A percentile compares a stretch with the other conserved stretches of the same genome.
Conservation (phyloP, 2,888 invertebrate genomes). For the Folsomia candida region DNA sequence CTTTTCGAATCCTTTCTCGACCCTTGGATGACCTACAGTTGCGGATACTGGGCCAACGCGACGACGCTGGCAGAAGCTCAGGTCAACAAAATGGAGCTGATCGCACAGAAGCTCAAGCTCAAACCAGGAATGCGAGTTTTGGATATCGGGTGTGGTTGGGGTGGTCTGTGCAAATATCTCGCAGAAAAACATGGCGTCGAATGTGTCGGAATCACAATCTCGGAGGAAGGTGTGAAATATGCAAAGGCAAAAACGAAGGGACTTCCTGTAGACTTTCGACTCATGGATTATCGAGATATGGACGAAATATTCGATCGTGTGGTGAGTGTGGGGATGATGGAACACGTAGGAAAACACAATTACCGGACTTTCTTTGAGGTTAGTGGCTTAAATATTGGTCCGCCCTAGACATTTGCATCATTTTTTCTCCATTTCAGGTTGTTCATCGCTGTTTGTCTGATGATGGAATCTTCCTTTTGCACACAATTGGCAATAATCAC, state of each 20-base stretch:
- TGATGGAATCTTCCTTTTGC: slow-evolving; percentile 28
- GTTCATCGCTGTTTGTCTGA: slow-evolving; percentile 29
- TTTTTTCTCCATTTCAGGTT: too few relatives aligned
- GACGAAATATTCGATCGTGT: slow-evolving; percentile 30
- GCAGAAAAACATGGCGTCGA: slow-evolving; percentile 29
- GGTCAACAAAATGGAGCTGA: slow-evolving; percentile 43
- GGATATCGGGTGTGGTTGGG: slow-evolving; percentile 24
- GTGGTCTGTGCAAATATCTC: slow-evolving; percentile 25
- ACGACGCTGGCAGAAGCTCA: slow-evolving; percentile 42
- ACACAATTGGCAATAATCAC: slow-evolving; percentile 33
- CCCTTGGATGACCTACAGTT: slow-evolving; percentile 40
- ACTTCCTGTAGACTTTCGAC: slow-evolving; percentile 24
- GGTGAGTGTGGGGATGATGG: slow-evolving; percentile 29
- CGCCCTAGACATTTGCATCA: too few relatives aligned
- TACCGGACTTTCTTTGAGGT: slow-evolving; percentile 12
- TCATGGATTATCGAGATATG: slow-evolving; percentile 31
- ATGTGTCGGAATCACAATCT: slow-evolving; percentile 32
- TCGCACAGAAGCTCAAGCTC: slow-evolving; percentile 41
- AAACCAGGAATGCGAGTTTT: slow-evolving; percentile 47
- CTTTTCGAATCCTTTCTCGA: slow-evolving; percentile 42
- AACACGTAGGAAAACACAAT: slow-evolving; percentile 3
- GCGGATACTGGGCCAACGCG: slow-evolving; percentile 45
- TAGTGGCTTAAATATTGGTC: too few relatives aligned
- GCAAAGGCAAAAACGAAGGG: slow-evolving; percentile 16
- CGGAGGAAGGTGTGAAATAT: slow-evolving; percentile 28